Evolutionary conservation across 2,113 vertebrate genomes (phyloP).

Genomic region (Equus quagga): DNA sequence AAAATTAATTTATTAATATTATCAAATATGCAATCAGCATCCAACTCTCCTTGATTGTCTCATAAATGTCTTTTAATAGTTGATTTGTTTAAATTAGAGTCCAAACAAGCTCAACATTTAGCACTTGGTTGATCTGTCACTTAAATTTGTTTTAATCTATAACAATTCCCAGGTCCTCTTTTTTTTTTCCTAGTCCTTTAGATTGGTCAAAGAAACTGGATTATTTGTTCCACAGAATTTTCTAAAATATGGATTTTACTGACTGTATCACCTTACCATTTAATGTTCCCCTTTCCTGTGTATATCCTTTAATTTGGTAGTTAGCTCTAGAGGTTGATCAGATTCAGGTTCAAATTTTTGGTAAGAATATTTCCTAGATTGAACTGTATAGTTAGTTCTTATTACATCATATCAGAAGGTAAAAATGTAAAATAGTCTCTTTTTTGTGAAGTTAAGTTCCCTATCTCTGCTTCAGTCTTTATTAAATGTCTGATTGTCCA

Average conservation of each 20-base stretch:
- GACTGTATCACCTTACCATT: background rate
- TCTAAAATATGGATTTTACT: background rate
- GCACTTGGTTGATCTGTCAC: background rate
- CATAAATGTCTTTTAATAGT: constrained; percentile 16
- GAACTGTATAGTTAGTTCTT: background rate
- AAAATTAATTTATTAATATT: background rate
- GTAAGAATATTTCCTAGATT: background rate
- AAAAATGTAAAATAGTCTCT: background rate
- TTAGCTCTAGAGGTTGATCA: background rate
- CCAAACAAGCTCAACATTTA: background rate
- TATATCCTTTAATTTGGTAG: background rate
- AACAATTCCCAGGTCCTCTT: background rate
- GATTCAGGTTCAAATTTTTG: background rate
- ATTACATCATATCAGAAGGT: background rate
- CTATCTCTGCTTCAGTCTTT: background rate
- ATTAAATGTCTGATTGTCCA: background rate
- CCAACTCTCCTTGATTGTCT: background rate
- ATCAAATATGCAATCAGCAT: background rate
- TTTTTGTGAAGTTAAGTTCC: background rate
- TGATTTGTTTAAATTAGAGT: background rate
- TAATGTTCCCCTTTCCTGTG: background rate
- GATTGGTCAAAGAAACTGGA: background rate
- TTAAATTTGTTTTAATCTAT: background rate
- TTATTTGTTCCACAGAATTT: background rate
- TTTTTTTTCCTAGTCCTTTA: background rate